Conservation (phyloP, 2,888 invertebrate genomes). For the Tenodera sinensis region DNA sequence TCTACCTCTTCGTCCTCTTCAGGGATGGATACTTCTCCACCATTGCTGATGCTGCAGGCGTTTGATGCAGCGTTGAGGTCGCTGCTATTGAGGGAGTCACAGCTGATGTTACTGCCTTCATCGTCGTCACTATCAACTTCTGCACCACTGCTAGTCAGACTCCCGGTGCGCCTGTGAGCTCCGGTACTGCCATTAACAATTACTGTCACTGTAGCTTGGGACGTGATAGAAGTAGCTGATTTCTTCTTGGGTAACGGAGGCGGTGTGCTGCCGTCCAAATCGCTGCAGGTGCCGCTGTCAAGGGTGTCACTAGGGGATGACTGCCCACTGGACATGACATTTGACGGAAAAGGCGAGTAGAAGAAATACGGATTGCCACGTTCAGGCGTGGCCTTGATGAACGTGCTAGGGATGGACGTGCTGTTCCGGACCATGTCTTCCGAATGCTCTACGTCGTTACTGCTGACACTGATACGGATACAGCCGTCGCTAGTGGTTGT, state of each 20-base stretch:
- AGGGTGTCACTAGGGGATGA: constrained; percentile 79
- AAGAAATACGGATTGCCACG: constrained; percentile 53
- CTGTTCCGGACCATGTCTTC: constrained; percentile 17
- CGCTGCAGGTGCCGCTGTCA: constrained; percentile 83
- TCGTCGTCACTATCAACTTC: constrained; percentile 66
- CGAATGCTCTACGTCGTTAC: constrained; percentile 42
- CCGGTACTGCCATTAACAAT: constrained; percentile 50
- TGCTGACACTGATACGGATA: constrained; percentile 56
- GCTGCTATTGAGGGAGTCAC: constrained; percentile 74
- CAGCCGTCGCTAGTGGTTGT: constrained; percentile 50
- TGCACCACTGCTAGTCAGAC: constrained; percentile 59
- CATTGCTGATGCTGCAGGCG: background rate
- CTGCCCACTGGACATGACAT: constrained; percentile 68
- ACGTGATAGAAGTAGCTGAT: constrained; percentile 33
- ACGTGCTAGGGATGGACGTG: background rate
- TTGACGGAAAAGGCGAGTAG: constrained; percentile 57
- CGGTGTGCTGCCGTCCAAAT: constrained; percentile 67
- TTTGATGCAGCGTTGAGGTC: constrained; percentile 50
- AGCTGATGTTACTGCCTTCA: constrained; percentile 71
- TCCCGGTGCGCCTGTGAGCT: constrained; percentile 52
- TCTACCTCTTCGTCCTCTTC: background rate
- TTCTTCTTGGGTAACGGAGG: constrained; percentile 66
- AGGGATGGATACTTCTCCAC: background rate
- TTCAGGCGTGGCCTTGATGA: constrained; percentile 11
- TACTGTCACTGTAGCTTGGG: constrained; percentile 46